Evolutionary conservation across 1,140 invertebrate species (phyloP).

Genomic region (Schlechtendalia chinensis): DNA sequence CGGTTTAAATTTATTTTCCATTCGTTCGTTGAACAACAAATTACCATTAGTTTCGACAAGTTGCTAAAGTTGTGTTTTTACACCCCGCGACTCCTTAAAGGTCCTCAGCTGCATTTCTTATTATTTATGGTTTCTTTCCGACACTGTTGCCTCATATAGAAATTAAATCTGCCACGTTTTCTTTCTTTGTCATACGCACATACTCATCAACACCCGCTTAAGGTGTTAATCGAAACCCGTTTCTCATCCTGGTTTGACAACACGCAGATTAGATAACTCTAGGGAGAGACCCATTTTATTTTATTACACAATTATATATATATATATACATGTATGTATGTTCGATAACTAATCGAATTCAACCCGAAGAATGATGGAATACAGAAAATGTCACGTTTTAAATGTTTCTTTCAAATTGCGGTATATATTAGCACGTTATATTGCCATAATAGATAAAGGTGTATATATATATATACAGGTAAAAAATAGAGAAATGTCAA

Average conservation of each 20-base stretch:
- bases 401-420: no score
- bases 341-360: no score
- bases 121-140: conserved; percentile 21
- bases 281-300: background rate
- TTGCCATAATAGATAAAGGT: no score
- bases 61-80: conserved; percentile 43
- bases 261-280: background rate
- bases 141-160: background rate
- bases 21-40: conserved; percentile 26
- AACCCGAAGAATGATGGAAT: no score
- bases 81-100: background rate
- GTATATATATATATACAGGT: no score
- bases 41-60: conserved; percentile 47
- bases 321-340: no score
- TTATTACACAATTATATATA: no score
- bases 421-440: no score
- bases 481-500: no score
- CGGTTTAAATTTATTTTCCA: conserved; percentile 24
- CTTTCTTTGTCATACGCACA: background rate
- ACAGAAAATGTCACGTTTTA: no score
- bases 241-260: background rate
- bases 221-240: background rate
- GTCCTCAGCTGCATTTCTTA: conserved; percentile 25
- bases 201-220: background rate
- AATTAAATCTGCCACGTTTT: conserved; percentile 37